phyloP scores from a whole-genome alignment of 1,140 invertebrate genomes.

The Lepidurus couesii region DNA sequence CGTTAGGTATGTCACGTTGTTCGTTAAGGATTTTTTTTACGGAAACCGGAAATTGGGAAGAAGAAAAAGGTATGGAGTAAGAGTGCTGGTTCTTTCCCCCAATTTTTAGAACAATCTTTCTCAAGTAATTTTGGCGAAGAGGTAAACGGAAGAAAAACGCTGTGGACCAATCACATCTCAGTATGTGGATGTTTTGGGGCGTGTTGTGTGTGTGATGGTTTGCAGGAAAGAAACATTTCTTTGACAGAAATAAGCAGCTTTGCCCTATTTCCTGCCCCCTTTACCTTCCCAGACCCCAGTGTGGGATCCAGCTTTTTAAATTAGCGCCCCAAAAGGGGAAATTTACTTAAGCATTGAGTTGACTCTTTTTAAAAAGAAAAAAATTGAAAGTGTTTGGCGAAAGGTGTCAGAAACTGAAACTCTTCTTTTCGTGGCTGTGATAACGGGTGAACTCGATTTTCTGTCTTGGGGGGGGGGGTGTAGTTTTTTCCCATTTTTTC shows the following conservation, averaged over 20 bases:
- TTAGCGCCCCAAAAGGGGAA: not conserved
- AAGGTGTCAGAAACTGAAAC: too few species aligned
- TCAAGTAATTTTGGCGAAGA: not conserved
- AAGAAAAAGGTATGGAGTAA: not conserved
- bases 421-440: constrained; percentile 5
- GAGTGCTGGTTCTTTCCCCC: not conserved
- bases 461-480: not conserved
- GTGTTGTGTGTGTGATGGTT: too few species aligned
- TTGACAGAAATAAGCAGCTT: too few species aligned
- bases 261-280: too few species aligned
- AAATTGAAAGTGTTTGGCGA: too few species aligned
- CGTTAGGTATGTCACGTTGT: not conserved
- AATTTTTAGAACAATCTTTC: not conserved
- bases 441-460: not conserved
- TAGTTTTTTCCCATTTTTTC: not conserved
- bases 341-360: not conserved
- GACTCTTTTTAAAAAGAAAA: not conserved
- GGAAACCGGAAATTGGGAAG: not conserved
- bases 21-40: constrained; percentile 1
- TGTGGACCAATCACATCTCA: not conserved
- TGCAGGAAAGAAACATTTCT: too few species aligned
- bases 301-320: not conserved
- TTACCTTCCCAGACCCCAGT: not conserved
- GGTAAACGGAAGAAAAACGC: not conserved
- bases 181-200: not conserved